Evolutionary conservation across 2,113 vertebrate species (phyloP).

Genomic region (Brachyhypopomus occidentalis): DNA sequence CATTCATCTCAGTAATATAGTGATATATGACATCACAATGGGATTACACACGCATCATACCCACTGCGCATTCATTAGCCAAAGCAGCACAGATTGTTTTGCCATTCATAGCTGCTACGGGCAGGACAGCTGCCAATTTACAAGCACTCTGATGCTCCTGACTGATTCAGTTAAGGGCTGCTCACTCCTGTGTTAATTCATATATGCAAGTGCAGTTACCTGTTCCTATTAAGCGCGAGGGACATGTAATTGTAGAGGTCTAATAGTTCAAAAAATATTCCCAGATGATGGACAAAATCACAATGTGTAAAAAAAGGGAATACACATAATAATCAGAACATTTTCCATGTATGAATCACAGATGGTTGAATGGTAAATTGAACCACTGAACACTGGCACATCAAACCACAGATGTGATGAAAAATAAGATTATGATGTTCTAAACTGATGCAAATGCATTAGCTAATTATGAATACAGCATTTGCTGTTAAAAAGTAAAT

Average conservation of each 20-base stretch:
- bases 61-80: neutral
- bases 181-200: neutral
- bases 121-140: neutral
- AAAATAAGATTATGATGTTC: neutral
- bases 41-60: neutral
- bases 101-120: neutral
- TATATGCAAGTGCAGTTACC: neutral
- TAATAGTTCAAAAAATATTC: neutral
- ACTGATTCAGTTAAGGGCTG: neutral
- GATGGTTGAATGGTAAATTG: neutral
- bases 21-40: neutral
- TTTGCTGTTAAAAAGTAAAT: neutral
- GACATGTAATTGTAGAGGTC: neutral
- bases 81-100: neutral
- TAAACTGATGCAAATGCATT: neutral
- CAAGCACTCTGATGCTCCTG: neutral
- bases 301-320: neutral
- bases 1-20: neutral
- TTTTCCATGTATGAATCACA: neutral
- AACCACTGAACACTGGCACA: neutral
- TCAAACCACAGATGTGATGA: neutral
- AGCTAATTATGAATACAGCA: neutral
- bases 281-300: conserved; percentile 10
- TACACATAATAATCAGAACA: neutral
- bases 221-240: neutral